Percentiles rank a stretch among this genome's conserved stretches.
These are phyloP conservation scores for Chamaea fasciata DNA, from an alignment of 2,113 vertebrate genomes.

Conservation along the genomic window DNA sequence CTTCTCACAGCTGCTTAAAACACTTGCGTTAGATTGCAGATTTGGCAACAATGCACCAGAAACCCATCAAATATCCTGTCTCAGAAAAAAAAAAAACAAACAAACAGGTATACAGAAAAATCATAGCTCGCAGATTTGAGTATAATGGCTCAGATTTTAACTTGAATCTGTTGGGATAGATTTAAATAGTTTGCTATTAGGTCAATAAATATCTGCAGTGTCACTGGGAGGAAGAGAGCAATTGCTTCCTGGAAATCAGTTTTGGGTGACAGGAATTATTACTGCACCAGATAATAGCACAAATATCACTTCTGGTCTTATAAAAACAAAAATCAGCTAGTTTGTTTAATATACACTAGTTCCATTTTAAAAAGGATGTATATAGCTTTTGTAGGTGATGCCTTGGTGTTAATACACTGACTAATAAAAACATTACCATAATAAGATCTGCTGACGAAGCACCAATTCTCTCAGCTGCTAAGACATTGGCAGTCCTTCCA, in stretches of 20 bases:
- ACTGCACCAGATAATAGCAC: neutral
- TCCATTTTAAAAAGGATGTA: neutral
- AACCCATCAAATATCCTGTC: neutral
- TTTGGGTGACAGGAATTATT: neutral
- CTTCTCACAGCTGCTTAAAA: neutral
- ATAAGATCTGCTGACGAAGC: constrained; percentile 28
- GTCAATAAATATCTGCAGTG: neutral
- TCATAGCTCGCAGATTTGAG: neutral
- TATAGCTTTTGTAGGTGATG: neutral
- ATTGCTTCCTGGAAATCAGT: neutral
- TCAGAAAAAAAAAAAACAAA: neutral
- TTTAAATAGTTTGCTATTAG: neutral
- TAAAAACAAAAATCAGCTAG: neutral
- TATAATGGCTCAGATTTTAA: neutral
- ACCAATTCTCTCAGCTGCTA: neutral
- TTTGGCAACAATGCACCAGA: neutral
- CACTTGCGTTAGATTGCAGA: neutral
- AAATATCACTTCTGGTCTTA: neutral
- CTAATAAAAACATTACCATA: neutral
- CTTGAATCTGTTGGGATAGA: neutral
- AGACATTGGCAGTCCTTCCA: constrained; percentile 10
- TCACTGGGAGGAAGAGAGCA: neutral
- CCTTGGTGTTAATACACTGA: neutral
- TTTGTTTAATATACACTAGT: neutral
- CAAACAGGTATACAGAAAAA: neutral